These are phyloP conservation scores for Tetragonula clypearis DNA, from an alignment of 1,140 invertebrate genomes.

Conservation along the genomic window DNA sequence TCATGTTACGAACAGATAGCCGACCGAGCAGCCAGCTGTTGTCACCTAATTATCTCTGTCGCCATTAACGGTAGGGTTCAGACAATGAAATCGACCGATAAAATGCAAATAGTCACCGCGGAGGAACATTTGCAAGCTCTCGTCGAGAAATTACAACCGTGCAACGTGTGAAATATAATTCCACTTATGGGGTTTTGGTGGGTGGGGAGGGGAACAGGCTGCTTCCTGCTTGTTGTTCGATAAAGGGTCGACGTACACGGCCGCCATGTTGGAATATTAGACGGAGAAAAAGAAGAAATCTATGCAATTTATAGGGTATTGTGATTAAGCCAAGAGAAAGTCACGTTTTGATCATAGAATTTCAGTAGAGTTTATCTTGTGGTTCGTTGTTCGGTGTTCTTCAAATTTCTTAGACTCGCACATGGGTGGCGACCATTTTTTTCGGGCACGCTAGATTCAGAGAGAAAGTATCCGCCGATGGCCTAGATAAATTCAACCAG, in stretches of 20 bases:
- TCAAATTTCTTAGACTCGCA: neutral
- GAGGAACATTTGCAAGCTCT: neutral
- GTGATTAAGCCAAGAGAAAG: neutral
- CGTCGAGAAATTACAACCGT: no score
- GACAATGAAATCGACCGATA: constrained; percentile 54
- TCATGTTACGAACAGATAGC: constrained; percentile 53
- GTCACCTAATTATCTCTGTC: constrained; percentile 67
- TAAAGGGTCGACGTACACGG: neutral
- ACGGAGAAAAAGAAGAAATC: neutral
- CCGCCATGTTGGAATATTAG: constrained; percentile 8
- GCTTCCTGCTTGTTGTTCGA: neutral
- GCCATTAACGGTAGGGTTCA: constrained; percentile 53
- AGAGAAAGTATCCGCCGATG: constrained; percentile 11
- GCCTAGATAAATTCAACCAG: constrained; percentile 12
- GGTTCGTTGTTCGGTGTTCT: neutral
- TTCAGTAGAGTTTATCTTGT: neutral
- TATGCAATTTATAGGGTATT: neutral
- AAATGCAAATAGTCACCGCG: constrained; percentile 56
- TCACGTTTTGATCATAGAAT: neutral
- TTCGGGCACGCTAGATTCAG: neutral
- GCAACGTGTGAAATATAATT: neutral
- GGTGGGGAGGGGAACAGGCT: neutral
- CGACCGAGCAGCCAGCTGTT: constrained; percentile 59
- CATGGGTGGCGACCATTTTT: neutral
- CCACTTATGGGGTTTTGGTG: neutral